Base-by-base conservation (phyloP, 2,888 invertebrate species). In the Sphaerophoria rueppellii region DNA sequence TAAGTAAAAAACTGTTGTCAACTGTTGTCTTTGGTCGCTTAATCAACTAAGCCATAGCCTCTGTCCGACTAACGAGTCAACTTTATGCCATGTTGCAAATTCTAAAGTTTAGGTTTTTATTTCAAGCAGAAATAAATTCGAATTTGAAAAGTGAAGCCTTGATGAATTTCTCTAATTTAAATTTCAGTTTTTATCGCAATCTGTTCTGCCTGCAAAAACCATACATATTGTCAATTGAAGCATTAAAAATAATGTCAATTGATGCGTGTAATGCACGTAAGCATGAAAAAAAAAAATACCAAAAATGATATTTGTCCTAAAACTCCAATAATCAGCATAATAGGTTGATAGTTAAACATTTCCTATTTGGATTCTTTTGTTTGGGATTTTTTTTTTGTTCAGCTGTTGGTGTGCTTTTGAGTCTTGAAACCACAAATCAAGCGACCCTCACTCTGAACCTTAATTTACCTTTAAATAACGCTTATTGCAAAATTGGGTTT, bases 291-390 rank as follows among this genome's bases (percentile, higher is more conserved):
- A 37, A 57, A 40, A 60, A 60, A 11, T 14, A 60, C 11, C 12
- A 57, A 55, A 77, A 73, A 57, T 63, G n/a, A n/a, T 16, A 11
- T 40, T 24, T 52, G n/a, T 55, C 54, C 55, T 61, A 63, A 57
- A 77, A 70, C 55, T 52, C 75, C 55, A 37, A 83, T 71, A 83
- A 83, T 80, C 75, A 83, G 69, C 60, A 83, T 73, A 80, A 83
- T 78, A 78, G 73, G 65, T 52, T 34, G 34, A 63, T 50, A 63
- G 60, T 60, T 65, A 75, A 79, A 75, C 57, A 82, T 67, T 65
- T 83, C 71, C 79, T 75, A 79, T 83, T 83, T 83, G n/a, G 55
- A 75, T 75, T 80, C 61, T 76, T 79, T 83, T 74, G 71, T 79
- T 80, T 79, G 48, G 40, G 40, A 40, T 40, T 40, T 1, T 40